A percentile compares a stretch with the other conserved stretches of the same genome.
Evolutionary conservation across 2,797 vertebrate genomes (phyloP).

Genomic region (Cercopithecus mitis): DNA sequence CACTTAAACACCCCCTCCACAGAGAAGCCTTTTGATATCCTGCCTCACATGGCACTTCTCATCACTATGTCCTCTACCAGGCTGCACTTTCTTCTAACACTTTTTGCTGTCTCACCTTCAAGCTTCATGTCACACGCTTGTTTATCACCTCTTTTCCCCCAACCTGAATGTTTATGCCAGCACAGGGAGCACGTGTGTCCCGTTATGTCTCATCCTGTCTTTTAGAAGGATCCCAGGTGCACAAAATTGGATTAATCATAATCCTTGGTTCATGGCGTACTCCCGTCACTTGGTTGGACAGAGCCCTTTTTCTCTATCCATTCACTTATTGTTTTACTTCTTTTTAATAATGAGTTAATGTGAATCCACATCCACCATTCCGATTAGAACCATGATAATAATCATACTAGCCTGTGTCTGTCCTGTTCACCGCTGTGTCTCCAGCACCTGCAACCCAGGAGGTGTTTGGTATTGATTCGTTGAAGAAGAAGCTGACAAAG

Average conservation of each 20-base stretch:
- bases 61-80: neutral
- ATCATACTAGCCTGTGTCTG: neutral
- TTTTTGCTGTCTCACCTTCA: neutral
- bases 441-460: neutral
- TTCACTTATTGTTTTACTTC: neutral
- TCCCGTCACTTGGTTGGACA: neutral
- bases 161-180: neutral
- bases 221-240: neutral
- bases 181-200: neutral
- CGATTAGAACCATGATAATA: neutral
- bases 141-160: neutral
- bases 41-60: neutral
- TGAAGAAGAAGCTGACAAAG: neutral
- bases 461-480: neutral
- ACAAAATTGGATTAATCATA: slow-evolving; percentile 4
- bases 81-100: neutral
- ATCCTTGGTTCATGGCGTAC: neutral
- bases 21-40: neutral
- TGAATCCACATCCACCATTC: neutral
- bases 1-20: neutral
- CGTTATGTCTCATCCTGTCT: neutral
- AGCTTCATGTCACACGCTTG: neutral
- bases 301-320: neutral
- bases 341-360: neutral
- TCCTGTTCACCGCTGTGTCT: neutral